Evolutionary conservation across 2,797 vertebrate genomes (phyloP), one percentile per base, ranked within the genome.

Genomic region (Xenops minutus): DNA sequence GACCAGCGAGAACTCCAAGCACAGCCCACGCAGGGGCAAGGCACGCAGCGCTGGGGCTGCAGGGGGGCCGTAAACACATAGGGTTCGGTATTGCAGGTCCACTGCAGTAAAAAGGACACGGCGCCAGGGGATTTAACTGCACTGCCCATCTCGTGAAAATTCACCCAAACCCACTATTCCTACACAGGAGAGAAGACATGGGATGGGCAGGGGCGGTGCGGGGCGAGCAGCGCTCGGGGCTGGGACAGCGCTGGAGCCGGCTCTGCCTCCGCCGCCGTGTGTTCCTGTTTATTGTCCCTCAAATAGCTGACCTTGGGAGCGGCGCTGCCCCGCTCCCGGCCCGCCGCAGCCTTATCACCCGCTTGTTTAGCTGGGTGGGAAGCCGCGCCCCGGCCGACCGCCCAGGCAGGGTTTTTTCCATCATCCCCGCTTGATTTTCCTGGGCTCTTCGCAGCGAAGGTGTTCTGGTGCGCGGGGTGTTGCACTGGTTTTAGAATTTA

Each of bases 231-330:
- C 24, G 58, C 49, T 2, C 2, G 32, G 54, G 52, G 52, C 30
- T 29, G 67, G 56, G 92, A 85, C 73, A 73, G 69, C 41, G 44
- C 23, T 12, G 9, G 77, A 34, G 55, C 24, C 14, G 55, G 32
- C 3, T 26, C 7, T 48, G 46, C 32, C 11, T 22, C 18, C 7
- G 4, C 20, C 43, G 5, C 75, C 68, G 68, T 67, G 1, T 51
- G 81, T 94, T 88, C 69, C 95, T 93, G 93, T 92, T 92, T 73
- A 14, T 76, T 36, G 91, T 93, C n/a, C 92, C 56, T 58, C 77
- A 68, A 92, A 91, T 91, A 93, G 91, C 88, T 92, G 93, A 94
- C 92, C 95, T 94, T 97, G 94, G 88, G 92, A 75, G 52, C 56
- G 92, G 1, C 30, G 7, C 71, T 5, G 90, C 52, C 9, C 62